Percentiles rank a stretch among this genome's conserved stretches.
phyloP scores from a whole-genome alignment of 2,797 vertebrate genomes.

The Muraenolepis orangiensis region DNA sequence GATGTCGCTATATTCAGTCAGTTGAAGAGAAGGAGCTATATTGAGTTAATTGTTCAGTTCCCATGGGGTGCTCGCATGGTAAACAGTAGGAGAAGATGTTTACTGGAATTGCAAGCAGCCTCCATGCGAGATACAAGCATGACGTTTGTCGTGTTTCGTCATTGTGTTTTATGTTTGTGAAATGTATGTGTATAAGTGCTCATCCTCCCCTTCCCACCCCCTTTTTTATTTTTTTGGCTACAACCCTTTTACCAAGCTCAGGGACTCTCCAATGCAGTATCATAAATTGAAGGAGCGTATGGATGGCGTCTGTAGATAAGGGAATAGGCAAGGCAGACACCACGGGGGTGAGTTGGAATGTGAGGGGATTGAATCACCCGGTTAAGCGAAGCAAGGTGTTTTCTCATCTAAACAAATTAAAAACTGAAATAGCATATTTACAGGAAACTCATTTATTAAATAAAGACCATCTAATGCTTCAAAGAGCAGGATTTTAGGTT shows the following conservation, averaged over 20 bases:
- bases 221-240: not conserved
- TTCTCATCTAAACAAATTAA: not conserved
- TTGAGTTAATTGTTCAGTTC: not conserved
- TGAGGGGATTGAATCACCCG: conserved; percentile 8
- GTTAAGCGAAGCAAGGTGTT: conserved; percentile 2
- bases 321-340: not conserved
- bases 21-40: not conserved
- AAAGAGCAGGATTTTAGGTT: not conserved
- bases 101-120: not conserved
- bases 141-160: not conserved
- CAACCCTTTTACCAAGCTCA: not conserved
- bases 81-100: not conserved
- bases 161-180: not conserved
- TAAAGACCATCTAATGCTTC: conserved; percentile 1
- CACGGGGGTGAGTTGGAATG: conserved; percentile 10
- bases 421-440: conserved; percentile 6
- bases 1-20: no score
- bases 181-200: not conserved
- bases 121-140: not conserved
- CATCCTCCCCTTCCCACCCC: not conserved
- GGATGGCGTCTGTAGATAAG: no score
- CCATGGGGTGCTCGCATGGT: not conserved
- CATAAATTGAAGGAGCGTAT: not conserved
- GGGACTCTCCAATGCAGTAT: not conserved
- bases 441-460: not conserved